These are phyloP conservation scores for Anas platyrhynchos DNA, from an alignment of 2,113 vertebrate species.

Conservation along the genomic window DNA sequence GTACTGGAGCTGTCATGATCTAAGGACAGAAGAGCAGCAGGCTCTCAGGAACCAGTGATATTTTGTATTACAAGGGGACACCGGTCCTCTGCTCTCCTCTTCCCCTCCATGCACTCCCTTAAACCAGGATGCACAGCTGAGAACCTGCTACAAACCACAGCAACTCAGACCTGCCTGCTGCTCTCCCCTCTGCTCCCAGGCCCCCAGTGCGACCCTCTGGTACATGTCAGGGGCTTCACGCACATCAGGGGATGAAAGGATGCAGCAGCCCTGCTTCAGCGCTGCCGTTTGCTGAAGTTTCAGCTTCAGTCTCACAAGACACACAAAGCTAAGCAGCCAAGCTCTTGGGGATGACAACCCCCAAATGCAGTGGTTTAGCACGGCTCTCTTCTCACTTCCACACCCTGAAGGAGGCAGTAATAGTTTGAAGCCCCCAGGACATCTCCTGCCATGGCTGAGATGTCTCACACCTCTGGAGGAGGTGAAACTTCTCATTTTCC, in stretches of 20 bases:
- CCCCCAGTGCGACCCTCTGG: not conserved
- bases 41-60: not conserved
- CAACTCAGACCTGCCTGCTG: not conserved
- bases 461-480: not conserved
- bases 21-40: not conserved
- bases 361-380: fast-evolving
- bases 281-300: fast-evolving
- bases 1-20: not conserved
- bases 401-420: fast-evolving
- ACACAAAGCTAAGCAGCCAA: not conserved
- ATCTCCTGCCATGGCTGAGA: not conserved
- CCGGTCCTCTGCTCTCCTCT: not conserved
- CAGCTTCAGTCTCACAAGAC: fast-evolving
- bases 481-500: not conserved
- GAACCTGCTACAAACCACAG: not conserved
- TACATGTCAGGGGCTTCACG: not conserved
- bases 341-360: not conserved
- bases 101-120: not conserved
- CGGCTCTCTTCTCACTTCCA: not conserved
- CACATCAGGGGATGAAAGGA: not conserved
- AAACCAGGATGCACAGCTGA: not conserved
- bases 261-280: not conserved
- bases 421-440: not conserved
- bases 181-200: not conserved
- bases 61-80: not conserved